phyloP scores from a whole-genome alignment of 1,140 invertebrate genomes.

The Micrasema minimum region DNA sequence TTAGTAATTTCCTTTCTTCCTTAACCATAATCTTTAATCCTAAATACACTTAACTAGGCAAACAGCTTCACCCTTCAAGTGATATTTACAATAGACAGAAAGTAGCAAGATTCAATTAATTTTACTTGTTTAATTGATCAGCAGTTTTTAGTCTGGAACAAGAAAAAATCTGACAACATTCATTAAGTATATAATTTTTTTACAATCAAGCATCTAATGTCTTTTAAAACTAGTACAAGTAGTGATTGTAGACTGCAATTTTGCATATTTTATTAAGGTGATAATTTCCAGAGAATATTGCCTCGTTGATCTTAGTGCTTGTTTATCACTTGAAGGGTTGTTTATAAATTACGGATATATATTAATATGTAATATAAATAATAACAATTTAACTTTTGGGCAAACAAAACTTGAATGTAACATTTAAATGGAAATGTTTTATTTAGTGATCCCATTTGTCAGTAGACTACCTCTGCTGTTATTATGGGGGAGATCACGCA shows the following conservation, averaged over 20 bases:
- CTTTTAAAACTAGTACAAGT: too few relatives aligned
- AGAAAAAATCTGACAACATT: too few relatives aligned
- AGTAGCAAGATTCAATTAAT: too few relatives aligned
- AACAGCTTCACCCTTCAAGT: slow-evolving; percentile 21
- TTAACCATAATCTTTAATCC: slow-evolving; percentile 26
- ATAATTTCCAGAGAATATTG: too few relatives aligned
- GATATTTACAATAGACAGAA: slow-evolving; percentile 1
- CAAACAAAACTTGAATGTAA: slow-evolving; percentile 23
- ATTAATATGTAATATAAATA: slow-evolving; percentile 41
- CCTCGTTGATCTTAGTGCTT: not conserved
- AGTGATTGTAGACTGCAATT: too few relatives aligned
- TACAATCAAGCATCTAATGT: too few relatives aligned
- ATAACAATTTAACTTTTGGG: slow-evolving; percentile 42
- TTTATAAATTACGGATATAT: slow-evolving; percentile 37
- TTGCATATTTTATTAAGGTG: too few relatives aligned
- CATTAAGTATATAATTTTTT: too few relatives aligned
- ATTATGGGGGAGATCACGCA: slow-evolving; percentile 18
- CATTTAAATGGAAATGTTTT: slow-evolving; percentile 32
- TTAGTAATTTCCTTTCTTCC: slow-evolving; percentile 10
- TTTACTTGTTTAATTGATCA: too few relatives aligned
- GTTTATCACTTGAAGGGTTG: slow-evolving; percentile 21
- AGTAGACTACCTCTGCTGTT: slow-evolving; percentile 42
- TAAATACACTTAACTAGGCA: slow-evolving; percentile 35
- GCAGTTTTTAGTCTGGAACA: too few relatives aligned
- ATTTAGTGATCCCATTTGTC: slow-evolving; percentile 49